A percentile compares a stretch with the other conserved stretches of the same genome.
phyloP scores from a whole-genome alignment of 2,888 invertebrate genomes.

The Caprella mutica region DNA sequence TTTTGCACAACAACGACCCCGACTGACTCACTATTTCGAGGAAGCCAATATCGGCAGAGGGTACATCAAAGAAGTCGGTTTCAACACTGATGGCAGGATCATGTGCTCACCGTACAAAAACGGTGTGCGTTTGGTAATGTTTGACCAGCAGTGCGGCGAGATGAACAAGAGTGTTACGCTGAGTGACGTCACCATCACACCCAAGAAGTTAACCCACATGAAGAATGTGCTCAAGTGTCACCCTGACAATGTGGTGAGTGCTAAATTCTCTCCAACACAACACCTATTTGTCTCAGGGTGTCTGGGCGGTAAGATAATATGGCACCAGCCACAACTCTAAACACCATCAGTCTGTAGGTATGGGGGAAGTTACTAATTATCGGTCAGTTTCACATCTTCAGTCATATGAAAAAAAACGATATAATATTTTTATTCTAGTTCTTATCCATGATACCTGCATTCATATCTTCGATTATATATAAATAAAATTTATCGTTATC shows the following conservation, averaged over 20 bases:
- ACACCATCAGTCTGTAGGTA: too few species aligned
- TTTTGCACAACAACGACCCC: conserved; percentile 40
- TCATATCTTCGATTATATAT: too few species aligned
- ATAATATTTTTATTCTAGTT: too few species aligned
- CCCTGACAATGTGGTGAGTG: conserved; percentile 72
- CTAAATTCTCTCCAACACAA: conserved; percentile 78
- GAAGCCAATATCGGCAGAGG: conserved; percentile 82
- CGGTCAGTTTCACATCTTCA: too few species aligned
- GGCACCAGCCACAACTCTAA: conserved; percentile 60
- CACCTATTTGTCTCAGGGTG: conserved; percentile 82
- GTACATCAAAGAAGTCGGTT: conserved; percentile 84
- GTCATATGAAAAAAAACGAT: too few species aligned
- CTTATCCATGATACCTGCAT: too few species aligned
- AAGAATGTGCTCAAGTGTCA: conserved; percentile 52
- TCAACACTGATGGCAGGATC: conserved; percentile 76
- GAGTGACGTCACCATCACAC: conserved; percentile 35
- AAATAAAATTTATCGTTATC: too few species aligned
- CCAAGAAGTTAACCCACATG: conserved; percentile 52
- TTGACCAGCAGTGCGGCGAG: conserved; percentile 65
- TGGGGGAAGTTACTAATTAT: too few species aligned
- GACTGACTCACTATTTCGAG: conserved; percentile 69
- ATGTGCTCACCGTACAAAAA: conserved; percentile 81
- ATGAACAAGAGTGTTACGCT: conserved; percentile 44
- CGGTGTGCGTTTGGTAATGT: conserved; percentile 72
- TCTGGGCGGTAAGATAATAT: conserved; percentile 72